Percentiles rank a stretch among this genome's conserved stretches.
Conservation (phyloP, 1,140 invertebrate genomes). For the Euura saliciscinereae region DNA sequence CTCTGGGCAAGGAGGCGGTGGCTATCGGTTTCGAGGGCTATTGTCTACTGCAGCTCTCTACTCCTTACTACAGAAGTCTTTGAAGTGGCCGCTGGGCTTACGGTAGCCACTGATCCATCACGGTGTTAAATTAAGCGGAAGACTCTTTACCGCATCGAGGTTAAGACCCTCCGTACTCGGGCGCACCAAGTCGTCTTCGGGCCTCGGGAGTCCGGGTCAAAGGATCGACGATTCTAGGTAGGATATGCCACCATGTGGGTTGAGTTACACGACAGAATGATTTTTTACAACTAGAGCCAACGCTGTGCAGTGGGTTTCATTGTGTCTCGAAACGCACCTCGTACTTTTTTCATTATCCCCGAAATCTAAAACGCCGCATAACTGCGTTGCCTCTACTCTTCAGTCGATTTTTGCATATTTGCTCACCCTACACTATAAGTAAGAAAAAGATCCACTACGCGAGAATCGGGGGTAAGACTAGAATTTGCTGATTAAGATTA, state of each 20-base stretch:
- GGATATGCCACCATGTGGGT: neutral
- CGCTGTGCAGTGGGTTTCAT: too few relatives aligned
- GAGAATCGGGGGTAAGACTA: too few relatives aligned
- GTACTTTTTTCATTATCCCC: too few relatives aligned
- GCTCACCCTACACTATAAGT: too few relatives aligned
- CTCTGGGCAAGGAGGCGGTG: conserved; percentile 13
- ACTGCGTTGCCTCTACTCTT: too few relatives aligned
- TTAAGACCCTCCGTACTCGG: conserved; percentile 1
- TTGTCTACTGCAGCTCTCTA: conserved; percentile 39
- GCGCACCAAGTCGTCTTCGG: neutral
- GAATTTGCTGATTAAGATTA: too few relatives aligned
- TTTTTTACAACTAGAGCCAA: neutral
- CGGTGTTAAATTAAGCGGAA: conserved; percentile 54
- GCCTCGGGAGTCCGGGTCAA: neutral
- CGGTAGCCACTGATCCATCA: conserved; percentile 29
- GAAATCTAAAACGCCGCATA: too few relatives aligned
- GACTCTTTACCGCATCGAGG: conserved; percentile 11
- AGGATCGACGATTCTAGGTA: neutral
- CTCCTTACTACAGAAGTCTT: conserved; percentile 36
- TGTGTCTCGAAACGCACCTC: too few relatives aligned
- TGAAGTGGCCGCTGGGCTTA: conserved; percentile 41
- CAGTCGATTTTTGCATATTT: too few relatives aligned
- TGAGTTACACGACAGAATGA: conserved; percentile 1
- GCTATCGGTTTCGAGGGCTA: conserved; percentile 46
- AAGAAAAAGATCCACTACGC: too few relatives aligned